Percentiles rank a stretch among this genome's conserved stretches.
These are phyloP conservation scores for Montipora efflorescens DNA, from an alignment of 64 coral and sea anemone species.

Conservation along the genomic window DNA sequence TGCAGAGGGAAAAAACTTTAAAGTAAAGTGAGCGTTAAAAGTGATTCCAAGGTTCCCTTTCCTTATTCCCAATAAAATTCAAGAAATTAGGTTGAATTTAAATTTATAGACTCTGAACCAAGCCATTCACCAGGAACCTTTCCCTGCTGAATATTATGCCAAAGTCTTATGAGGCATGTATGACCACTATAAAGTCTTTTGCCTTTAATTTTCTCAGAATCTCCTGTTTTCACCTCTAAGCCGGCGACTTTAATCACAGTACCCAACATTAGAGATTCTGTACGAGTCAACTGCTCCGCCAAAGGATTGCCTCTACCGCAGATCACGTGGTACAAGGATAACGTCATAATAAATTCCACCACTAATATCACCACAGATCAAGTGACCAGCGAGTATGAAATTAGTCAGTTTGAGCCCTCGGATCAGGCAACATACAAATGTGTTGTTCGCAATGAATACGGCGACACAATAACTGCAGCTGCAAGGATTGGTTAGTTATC, in stretches of 20 bases:
- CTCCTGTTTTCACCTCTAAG: neutral
- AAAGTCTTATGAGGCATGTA: too few relatives aligned
- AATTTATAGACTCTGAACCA: too few relatives aligned
- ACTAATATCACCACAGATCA: neutral
- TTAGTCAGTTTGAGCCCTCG: neutral
- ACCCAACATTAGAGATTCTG: neutral
- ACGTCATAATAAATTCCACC: neutral
- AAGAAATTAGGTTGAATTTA: too few relatives aligned
- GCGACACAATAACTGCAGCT: neutral
- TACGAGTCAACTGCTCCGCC: slow-evolving; percentile 13
- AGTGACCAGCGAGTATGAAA: slow-evolving; percentile 19
- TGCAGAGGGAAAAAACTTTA: too few relatives aligned
- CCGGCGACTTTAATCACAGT: neutral
- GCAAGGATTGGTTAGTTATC: neutral
- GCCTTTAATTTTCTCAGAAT: neutral
- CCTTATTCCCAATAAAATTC: too few relatives aligned
- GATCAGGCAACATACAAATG: slow-evolving; percentile 15
- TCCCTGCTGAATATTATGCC: too few relatives aligned
- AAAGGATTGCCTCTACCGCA: slow-evolving; percentile 22
- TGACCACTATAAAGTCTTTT: too few relatives aligned
- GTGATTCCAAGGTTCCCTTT: too few relatives aligned
- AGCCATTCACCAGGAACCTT: too few relatives aligned
- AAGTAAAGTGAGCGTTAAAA: too few relatives aligned
- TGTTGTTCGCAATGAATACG: slow-evolving; percentile 17
- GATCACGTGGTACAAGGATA: slow-evolving; percentile 50